Base-by-base conservation (phyloP, 1,140 invertebrate genomes). In the Drosophila persimilis region DNA sequence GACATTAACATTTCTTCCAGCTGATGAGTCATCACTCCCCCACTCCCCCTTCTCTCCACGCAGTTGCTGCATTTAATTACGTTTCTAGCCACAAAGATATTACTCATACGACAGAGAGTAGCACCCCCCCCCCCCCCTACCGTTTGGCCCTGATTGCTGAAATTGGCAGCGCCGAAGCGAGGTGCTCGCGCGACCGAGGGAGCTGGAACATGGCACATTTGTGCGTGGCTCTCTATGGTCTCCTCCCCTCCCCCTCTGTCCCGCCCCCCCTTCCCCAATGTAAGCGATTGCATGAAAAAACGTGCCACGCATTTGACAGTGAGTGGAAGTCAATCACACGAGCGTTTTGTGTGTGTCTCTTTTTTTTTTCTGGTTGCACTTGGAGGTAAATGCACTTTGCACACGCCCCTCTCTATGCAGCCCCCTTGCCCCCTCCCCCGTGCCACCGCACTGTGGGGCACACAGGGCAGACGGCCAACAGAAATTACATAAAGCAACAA, bases 321-420 rank as follows among this genome's bases (percentile, higher is more conserved):
- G 39, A 39, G 35, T 39, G 3, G 35, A 55, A 46, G 58, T 52
- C 56, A 83, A 62, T 65, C 63, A 73, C 69, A 77, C 60, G 58
- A 48, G 41, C 58, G 60, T 48, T 57, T 52, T 73, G 57, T 66
- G 31, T 63, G 50, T 66, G 29, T 22, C 2, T 59, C 0, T 17
- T 0, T 17, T 17, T 17, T 20, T 59, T 45, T 44, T 52, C 73
- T 65, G 57, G 62, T 61, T 84, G 80, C 80, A 85, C 61, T 77
- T 54, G 55, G 80, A 85, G 81, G 81, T 85, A 85, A 85, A 85
- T 85, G 81, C 81, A 85, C 81, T 85, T 74, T 71, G 51, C 60
- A 57, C 48, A 59, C 57, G 50, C 11, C 58, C 11, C 9, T 41
- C 29, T 24, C 13, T n/a, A 9, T 35, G 20, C 20, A 47, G 43